Evolutionary conservation across 2,888 invertebrate genomes (phyloP), one percentile per base, ranked within the genome.

Genomic region (Thera obeliscata): DNA sequence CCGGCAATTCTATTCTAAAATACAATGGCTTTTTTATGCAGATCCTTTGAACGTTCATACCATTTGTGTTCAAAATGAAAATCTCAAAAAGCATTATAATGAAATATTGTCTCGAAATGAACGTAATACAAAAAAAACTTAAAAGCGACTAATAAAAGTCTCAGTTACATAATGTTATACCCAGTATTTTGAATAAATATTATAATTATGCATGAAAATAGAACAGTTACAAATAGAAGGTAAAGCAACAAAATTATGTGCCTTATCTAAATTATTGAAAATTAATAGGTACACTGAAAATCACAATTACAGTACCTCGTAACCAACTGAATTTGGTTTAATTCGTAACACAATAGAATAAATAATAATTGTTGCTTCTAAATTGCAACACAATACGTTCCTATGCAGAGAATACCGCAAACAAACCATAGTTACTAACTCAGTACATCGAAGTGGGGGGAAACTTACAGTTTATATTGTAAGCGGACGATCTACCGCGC

Each of bases 391-490:
- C 64, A 73, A 73, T 82, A 72, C 80, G 77, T 78, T 56, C 55
- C 55, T 11, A 56, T 60, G 43, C n/a, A 56, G 52, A 63, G 56
- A 66, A 63, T 43, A 61, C 63, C 78, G 78, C 76, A 66, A 74
- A 49, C 49, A 55, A 52, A 52, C 52, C 22, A 46, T 46, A 46
- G 41, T 12, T 59, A 73, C 69, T 65, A 43, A 41, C 46, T 70
- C 61, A 65, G 67, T 70, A 61, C 50, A 58, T 43, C 58, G 70
- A 38, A 74, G 85, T 79, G 87, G 87, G 87, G 88, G 84, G 81
- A 78, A 83, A 82, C 76, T 77, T 74, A 77, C 75, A 78, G 79
- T 84, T 87, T 87, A 89, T 86, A 88, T 81, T 82, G 81, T 83
- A 82, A 83, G 81, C 83, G 78, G 73, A 75, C 80, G 73, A 78